phyloP scores from a whole-genome alignment of 92 coral and sea anemone species.

The Porites cylindrica region DNA sequence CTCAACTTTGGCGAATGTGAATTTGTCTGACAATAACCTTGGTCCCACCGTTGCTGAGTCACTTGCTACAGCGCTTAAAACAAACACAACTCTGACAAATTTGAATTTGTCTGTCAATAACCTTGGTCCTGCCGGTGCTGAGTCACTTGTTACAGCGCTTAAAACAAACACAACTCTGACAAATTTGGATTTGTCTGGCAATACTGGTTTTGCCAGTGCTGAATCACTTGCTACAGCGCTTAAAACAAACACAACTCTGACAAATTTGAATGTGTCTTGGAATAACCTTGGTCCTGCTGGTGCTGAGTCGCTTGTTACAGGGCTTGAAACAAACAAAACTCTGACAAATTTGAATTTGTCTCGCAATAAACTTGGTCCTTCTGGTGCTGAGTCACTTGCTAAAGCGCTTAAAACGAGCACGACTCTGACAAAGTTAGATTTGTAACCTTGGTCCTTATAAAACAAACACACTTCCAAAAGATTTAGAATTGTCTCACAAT shows the following conservation, averaged over 20 bases:
- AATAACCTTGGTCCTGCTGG: not conserved
- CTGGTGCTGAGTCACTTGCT: not conserved
- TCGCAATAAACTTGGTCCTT: not conserved
- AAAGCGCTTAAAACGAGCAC: not conserved
- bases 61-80: not conserved
- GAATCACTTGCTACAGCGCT: not conserved
- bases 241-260: not conserved
- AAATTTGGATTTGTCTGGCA: not conserved
- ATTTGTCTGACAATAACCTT: no score
- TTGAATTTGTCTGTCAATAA: not conserved
- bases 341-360: not conserved
- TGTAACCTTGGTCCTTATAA: not conserved
- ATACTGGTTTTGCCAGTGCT: constrained; percentile 5
- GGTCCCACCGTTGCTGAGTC: no score
- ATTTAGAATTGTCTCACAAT: not conserved
- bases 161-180: constrained; percentile 1
- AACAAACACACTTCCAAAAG: not conserved
- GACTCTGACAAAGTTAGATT: not conserved
- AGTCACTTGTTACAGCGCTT: no score
- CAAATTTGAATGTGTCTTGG: not conserved
- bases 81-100: not conserved
- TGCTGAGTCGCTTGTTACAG: not conserved
- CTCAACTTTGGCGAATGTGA: no score
- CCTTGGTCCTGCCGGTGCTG: constrained; percentile 3
- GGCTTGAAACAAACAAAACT: not conserved